Percentiles rank a stretch among this genome's conserved stretches.
phyloP scores from a whole-genome alignment of 2,888 invertebrate genomes.

The Chaitophorus viminalis region DNA sequence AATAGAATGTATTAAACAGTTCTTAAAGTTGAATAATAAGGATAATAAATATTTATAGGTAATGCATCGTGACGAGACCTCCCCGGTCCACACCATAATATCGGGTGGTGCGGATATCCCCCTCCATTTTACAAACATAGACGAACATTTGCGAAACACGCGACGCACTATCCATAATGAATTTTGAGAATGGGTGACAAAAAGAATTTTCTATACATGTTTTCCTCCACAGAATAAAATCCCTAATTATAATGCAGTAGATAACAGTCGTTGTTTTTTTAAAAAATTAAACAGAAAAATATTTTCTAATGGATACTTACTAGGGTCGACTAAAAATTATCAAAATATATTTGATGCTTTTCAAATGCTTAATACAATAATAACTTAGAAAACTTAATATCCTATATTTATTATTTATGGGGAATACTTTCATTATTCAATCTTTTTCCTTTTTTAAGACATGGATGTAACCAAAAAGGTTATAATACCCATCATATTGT shows the following conservation, averaged over 20 bases:
- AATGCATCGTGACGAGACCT: background rate
- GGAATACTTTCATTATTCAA: no score
- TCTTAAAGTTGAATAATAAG: background rate
- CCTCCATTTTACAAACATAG: background rate
- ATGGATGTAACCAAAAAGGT: background rate
- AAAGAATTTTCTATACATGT: background rate
- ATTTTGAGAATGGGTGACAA: background rate
- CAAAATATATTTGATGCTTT: no score
- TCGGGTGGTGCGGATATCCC: background rate
- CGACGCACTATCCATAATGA: background rate
- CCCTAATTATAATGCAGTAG: no score
- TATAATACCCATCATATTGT: background rate
- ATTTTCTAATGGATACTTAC: no score
- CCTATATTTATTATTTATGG: no score
- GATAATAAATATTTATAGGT: background rate
- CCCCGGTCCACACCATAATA: background rate
- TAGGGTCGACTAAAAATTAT: no score
- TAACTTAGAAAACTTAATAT: no score
- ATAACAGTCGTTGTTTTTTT: no score
- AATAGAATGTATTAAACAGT: no score
- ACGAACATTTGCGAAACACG: background rate
- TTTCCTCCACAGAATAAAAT: background rate
- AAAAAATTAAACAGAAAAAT: no score
- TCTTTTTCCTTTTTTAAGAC: no score
- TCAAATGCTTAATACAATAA: no score